Percentiles rank a stretch among this genome's conserved stretches.
These are phyloP conservation scores for Porites divaricata DNA, from an alignment of 92 coral and sea anemone genomes.

Conservation along the genomic window DNA sequence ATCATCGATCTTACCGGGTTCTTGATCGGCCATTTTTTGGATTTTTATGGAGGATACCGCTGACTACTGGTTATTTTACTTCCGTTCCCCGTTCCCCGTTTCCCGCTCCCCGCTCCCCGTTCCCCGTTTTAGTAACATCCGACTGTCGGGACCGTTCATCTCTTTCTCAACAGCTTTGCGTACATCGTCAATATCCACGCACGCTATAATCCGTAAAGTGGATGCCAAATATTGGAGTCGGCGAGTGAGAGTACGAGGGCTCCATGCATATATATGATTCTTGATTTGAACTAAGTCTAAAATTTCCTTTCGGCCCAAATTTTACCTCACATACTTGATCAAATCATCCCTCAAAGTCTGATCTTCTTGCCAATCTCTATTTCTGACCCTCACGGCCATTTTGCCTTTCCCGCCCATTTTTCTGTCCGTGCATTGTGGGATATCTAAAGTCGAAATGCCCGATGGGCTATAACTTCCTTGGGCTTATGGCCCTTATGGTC, in stretches of 20 bases:
- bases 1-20: too few relatives aligned
- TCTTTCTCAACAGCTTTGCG: constrained; percentile 64
- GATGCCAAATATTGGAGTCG: too few relatives aligned
- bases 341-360: constrained; percentile 55
- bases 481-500: constrained; percentile 44
- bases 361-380: constrained; percentile 66
- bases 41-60: too few relatives aligned
- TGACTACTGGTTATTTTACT: too few relatives aligned
- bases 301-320: constrained; percentile 60
- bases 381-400: constrained; percentile 65
- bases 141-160: constrained; percentile 70
- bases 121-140: too few relatives aligned
- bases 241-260: constrained; percentile 66
- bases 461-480: constrained; percentile 49
- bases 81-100: too few relatives aligned
- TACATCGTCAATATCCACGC: constrained; percentile 57
- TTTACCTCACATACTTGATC: constrained; percentile 51
- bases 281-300: constrained; percentile 61
- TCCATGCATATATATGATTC: constrained; percentile 72
- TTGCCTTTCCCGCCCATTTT: constrained; percentile 33
- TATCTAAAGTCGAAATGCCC: constrained; percentile 20
- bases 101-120: too few relatives aligned
- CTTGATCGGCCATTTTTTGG: too few relatives aligned
- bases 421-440: constrained; percentile 36
- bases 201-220: constrained; percentile 50